Conservation (phyloP, 2,797 vertebrate species). For the Poeciliopsis turneri region DNA sequence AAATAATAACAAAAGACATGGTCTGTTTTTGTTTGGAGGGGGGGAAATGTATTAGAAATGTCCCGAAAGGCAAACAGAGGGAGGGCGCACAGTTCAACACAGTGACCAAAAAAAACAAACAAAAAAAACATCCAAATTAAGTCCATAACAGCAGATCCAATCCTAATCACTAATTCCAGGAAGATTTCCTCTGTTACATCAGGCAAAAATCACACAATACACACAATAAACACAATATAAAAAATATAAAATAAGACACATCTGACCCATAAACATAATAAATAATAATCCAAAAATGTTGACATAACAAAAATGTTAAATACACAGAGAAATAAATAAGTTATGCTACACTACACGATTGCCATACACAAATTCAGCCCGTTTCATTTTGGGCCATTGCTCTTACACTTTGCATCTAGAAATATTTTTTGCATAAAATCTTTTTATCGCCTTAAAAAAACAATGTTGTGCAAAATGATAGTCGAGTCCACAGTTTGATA, state of each 20-base stretch:
- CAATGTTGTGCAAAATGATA: constrained; percentile 85
- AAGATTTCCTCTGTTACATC: constrained; percentile 62
- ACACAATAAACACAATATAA: constrained; percentile 49
- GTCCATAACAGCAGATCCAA: constrained; percentile 48
- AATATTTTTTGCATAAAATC: constrained; percentile 82
- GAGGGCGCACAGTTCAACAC: constrained; percentile 73
- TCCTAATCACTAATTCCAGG: constrained; percentile 51
- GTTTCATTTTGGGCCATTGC: constrained; percentile 49
- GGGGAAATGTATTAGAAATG: constrained; percentile 70
- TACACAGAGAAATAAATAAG: constrained; percentile 77
- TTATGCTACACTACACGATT: constrained; percentile 77
- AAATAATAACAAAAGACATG: constrained; percentile 72
- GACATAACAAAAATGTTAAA: constrained; percentile 68
- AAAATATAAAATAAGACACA: constrained; percentile 57
- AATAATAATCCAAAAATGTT: constrained; percentile 65
- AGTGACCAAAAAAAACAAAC: constrained; percentile 37
- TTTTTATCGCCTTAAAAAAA: constrained; percentile 70
- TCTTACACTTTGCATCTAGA: constrained; percentile 71
- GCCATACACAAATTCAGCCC: constrained; percentile 74
- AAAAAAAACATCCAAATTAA: constrained; percentile 34
- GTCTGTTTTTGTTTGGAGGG: constrained; percentile 36
- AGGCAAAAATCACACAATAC: constrained; percentile 61
- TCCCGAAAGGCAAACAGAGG: constrained; percentile 72
- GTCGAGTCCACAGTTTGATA: constrained; percentile 79
- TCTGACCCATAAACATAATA: constrained; percentile 60